phyloP scores from a whole-genome alignment of 2,888 invertebrate genomes.

The Polyommatus iphigenia region DNA sequence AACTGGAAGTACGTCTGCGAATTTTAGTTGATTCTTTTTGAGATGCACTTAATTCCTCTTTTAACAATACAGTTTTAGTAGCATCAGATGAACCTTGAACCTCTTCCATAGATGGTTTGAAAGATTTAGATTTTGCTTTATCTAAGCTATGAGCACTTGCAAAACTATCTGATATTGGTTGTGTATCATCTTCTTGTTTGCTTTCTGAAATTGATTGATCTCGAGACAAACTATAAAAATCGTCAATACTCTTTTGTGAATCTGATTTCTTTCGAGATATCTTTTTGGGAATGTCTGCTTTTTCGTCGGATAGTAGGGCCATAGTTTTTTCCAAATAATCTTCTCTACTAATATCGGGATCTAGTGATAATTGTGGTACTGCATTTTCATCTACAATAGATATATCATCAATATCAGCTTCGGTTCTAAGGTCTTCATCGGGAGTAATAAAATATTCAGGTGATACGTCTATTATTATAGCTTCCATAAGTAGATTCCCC shows the following conservation, averaged over 20 bases:
- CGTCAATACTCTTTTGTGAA: conserved; percentile 81
- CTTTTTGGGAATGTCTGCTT: conserved; percentile 77
- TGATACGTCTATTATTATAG: conserved; percentile 93
- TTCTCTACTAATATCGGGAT: conserved; percentile 75
- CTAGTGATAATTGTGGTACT: conserved; percentile 67
- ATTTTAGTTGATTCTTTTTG: conserved; percentile 44
- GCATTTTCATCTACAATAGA: conserved; percentile 88
- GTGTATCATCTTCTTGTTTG: conserved; percentile 81
- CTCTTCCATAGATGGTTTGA: conserved; percentile 58
- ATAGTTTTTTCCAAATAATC: conserved; percentile 79
- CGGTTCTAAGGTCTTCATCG: conserved; percentile 90
- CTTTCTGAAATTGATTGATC: conserved; percentile 82
- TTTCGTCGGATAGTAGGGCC: conserved; percentile 73
- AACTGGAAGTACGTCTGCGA: conserved; percentile 69
- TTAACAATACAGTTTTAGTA: conserved; percentile 55
- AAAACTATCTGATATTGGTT: conserved; percentile 80
- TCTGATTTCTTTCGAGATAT: conserved; percentile 84
- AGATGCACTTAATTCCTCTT: conserved; percentile 53
- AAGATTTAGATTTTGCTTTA: conserved; percentile 63
- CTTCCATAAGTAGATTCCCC: conserved; percentile 93
- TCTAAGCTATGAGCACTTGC: conserved; percentile 83
- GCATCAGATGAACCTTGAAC: conserved; percentile 59
- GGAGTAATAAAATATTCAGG: conserved; percentile 90
- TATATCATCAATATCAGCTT: conserved; percentile 92
- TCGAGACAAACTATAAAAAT: conserved; percentile 83